phyloP scores from a whole-genome alignment of 1,140 invertebrate species.

The Formica selysi region DNA sequence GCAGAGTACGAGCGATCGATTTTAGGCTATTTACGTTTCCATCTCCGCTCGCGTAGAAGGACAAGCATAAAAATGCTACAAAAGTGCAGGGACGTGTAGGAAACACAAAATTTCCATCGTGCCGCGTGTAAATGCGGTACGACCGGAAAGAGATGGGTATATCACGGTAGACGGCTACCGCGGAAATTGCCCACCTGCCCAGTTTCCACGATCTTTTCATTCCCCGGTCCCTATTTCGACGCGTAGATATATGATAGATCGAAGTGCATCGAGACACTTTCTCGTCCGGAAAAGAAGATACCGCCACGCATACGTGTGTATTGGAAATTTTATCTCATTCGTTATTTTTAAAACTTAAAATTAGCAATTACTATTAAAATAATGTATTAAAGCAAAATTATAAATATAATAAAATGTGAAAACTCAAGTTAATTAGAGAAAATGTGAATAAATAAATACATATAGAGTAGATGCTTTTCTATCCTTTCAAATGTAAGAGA shows the following conservation, averaged over 20 bases:
- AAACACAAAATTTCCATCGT: slow-evolving; percentile 58
- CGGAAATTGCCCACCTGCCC: slow-evolving; percentile 68
- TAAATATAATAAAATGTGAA: slow-evolving; percentile 23
- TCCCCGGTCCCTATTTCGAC: slow-evolving; percentile 46
- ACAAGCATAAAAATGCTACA: slow-evolving; percentile 28
- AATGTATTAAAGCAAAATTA: neutral
- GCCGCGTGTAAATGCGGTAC: slow-evolving; percentile 34
- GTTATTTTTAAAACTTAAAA: neutral
- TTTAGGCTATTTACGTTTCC: slow-evolving; percentile 42
- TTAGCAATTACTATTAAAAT: slow-evolving; percentile 38
- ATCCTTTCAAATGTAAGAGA: neutral
- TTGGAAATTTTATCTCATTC: slow-evolving; percentile 16
- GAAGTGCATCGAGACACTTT: slow-evolving; percentile 45
- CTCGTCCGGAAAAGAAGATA: slow-evolving; percentile 32
- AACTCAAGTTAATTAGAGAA: neutral
- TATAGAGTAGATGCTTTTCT: neutral
- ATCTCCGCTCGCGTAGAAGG: neutral
- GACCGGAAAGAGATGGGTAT: slow-evolving; percentile 47
- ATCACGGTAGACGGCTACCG: slow-evolving; percentile 62
- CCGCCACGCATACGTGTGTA: neutral
- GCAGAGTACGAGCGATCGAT: slow-evolving; percentile 17
- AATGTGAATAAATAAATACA: slow-evolving; percentile 18
- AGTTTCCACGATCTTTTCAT: slow-evolving; percentile 68
- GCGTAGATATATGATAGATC: slow-evolving; percentile 58
- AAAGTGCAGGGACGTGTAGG: slow-evolving; percentile 23